phyloP scores from a whole-genome alignment of 2,797 vertebrate genomes.

The Phaenicophaeus curvirostris region DNA sequence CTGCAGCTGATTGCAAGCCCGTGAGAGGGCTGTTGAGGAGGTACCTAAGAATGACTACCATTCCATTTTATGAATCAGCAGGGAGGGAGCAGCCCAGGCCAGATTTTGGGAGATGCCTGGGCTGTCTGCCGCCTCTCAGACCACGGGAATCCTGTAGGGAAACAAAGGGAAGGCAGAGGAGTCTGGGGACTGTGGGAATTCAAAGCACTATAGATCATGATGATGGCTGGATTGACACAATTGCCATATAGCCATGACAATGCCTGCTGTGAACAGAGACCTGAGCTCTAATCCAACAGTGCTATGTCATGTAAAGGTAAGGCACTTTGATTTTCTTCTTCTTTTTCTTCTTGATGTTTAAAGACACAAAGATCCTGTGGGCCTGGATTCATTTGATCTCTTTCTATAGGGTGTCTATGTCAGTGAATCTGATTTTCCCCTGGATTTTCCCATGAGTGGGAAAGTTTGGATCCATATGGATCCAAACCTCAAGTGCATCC shows the following conservation, averaged over 20 bases:
- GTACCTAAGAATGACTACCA: neutral
- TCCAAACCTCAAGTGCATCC: neutral
- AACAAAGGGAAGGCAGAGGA: neutral
- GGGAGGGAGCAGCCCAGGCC: neutral
- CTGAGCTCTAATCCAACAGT: neutral
- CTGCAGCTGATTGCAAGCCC: neutral
- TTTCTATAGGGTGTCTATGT: neutral
- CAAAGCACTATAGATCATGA: neutral
- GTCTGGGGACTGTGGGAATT: neutral
- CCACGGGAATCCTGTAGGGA: neutral
- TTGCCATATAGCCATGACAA: rapidly evolving
- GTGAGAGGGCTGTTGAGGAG: neutral
- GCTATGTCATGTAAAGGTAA: neutral
- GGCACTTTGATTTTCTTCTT: neutral
- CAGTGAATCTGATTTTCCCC: neutral
- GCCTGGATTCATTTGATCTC: neutral
- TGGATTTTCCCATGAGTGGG: neutral
- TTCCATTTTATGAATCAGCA: neutral
- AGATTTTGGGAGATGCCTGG: neutral
- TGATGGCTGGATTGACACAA: neutral
- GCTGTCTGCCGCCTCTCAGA: neutral
- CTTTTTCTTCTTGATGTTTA: neutral
- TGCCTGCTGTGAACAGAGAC: neutral
- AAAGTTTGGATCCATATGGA: neutral
- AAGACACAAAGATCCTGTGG: neutral